Conservation (phyloP, 2,888 invertebrate genomes). For the Prostheceraeus crozeri region DNA sequence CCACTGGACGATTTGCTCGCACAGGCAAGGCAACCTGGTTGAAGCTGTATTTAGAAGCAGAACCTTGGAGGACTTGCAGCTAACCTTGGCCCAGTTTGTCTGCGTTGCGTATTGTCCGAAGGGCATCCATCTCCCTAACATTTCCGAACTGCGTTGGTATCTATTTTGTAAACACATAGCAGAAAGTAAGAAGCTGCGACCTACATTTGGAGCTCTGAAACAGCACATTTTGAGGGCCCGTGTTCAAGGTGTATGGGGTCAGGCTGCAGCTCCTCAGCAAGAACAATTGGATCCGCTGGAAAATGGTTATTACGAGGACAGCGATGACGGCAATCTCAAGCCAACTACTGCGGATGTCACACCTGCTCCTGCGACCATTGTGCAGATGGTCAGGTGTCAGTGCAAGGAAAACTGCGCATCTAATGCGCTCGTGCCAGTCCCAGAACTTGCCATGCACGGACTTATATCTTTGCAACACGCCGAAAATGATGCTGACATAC, state of each 20-base stretch:
- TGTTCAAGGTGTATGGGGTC: constrained; percentile 23
- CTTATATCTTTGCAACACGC: too few relatives aligned
- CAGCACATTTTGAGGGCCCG: constrained; percentile 31
- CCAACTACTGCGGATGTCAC: constrained; percentile 21
- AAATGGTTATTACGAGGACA: constrained; percentile 32
- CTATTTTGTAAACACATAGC: constrained; percentile 33
- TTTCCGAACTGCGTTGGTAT: constrained; percentile 35
- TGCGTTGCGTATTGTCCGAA: constrained; percentile 32
- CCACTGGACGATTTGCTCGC: constrained; percentile 32
- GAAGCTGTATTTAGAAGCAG: background rate
- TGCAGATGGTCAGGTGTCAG: constrained; percentile 34
- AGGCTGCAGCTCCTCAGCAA: constrained; percentile 27
- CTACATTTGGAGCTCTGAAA: constrained; percentile 32
- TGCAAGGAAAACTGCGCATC: constrained; percentile 25
- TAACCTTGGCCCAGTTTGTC: constrained; percentile 14
- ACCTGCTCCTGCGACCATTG: constrained; percentile 31
- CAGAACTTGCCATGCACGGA: constrained; percentile 35
- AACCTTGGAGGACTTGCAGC: background rate
- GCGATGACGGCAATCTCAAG: constrained; percentile 30
- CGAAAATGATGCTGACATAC: too few relatives aligned
- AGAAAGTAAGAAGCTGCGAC: constrained; percentile 25
- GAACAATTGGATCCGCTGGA: constrained; percentile 18
- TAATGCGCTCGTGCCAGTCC: too few relatives aligned
- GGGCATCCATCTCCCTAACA: constrained; percentile 29
- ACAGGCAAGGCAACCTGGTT: constrained; percentile 37